Base-by-base conservation (phyloP, 2,113 vertebrate species). In the Rhizomys pruinosus region DNA sequence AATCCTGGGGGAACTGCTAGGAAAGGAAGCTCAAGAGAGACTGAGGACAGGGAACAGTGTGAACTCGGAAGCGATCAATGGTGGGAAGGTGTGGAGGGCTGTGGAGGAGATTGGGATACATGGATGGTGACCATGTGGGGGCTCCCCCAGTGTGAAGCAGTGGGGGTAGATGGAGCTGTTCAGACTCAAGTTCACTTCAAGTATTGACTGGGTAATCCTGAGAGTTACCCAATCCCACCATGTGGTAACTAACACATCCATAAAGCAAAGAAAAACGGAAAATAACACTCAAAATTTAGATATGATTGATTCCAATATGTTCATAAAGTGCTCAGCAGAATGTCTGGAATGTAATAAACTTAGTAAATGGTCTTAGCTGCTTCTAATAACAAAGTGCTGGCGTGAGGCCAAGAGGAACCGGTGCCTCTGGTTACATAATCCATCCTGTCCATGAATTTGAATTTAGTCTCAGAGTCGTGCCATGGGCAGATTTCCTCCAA, bases 391-490 rank as follows among this genome's bases (percentile, higher is more conserved):
- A 8, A 77, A 19, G 63, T 76, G 55, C 86, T 94, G 66, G 68
- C 59, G 59, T 32, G 47, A 88, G 52, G 92, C 85, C 63, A 15
- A 87, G 78, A 78, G 90, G 74, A 73, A 44, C 64, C 2, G 42
- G 71, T 84, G 86, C 87, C 86, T 91, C 72, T 92, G 74, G 93
- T 95, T 93, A 94, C 52, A 71, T 71, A 93, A 74, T 64, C 84
- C 55, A 7, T n/a, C n/a, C 32, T 17, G 89, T 61, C 55, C 64
- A 5, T 16, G 57, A 92, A 89, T 93, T 79, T 57, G 59, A 87
- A 87, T 63, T 61, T 34, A 20, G 32, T 63, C 74, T 90, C 59
- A 5, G 64, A 94, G 77, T 0, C 86, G 27, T 71, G 27, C 57
- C 59, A 15, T 27, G 23, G 85, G 15, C 22, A 32, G 4, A 10